Evolutionary conservation across 2,113 vertebrate species (phyloP).

Genomic region (Nicator chloris): DNA sequence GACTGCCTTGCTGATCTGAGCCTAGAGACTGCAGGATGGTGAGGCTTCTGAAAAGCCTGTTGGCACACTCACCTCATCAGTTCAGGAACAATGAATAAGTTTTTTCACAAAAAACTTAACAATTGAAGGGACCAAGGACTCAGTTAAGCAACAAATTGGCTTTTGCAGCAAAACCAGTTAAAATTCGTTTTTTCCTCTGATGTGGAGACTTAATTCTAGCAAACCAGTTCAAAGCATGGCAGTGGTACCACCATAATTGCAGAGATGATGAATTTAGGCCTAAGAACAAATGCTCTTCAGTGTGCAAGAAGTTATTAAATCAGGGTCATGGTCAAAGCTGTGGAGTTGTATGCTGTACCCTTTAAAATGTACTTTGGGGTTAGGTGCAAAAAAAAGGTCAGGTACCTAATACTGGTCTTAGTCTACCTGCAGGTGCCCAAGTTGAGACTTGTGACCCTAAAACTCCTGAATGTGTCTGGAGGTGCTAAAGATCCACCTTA

Average conservation of each 20-base stretch:
- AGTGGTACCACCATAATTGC: not conserved
- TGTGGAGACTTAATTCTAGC: not conserved
- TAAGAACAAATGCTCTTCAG: not conserved
- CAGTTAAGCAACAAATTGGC: not conserved
- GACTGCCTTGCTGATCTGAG: not conserved
- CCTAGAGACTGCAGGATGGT: not conserved
- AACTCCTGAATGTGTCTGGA: not conserved
- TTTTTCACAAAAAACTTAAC: not conserved
- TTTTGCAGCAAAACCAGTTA: not conserved
- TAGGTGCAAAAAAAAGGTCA: not conserved
- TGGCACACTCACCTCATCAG: not conserved
- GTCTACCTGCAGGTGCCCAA: not conserved
- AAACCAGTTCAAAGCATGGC: not conserved
- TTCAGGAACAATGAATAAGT: not conserved
- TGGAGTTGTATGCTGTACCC: not conserved
- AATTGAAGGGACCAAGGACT: not conserved
- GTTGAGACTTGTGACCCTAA: not conserved
- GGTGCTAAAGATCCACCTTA: not conserved
- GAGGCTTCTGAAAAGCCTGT: not conserved
- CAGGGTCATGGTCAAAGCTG: not conserved
- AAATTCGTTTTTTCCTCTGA: not conserved
- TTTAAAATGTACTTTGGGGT: not conserved
- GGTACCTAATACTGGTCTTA: not conserved
- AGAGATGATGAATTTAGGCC: not conserved
- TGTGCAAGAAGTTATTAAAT: not conserved